These are phyloP conservation scores for Panurus biarmicus DNA, from an alignment of 2,113 vertebrate genomes.

Conservation along the genomic window DNA sequence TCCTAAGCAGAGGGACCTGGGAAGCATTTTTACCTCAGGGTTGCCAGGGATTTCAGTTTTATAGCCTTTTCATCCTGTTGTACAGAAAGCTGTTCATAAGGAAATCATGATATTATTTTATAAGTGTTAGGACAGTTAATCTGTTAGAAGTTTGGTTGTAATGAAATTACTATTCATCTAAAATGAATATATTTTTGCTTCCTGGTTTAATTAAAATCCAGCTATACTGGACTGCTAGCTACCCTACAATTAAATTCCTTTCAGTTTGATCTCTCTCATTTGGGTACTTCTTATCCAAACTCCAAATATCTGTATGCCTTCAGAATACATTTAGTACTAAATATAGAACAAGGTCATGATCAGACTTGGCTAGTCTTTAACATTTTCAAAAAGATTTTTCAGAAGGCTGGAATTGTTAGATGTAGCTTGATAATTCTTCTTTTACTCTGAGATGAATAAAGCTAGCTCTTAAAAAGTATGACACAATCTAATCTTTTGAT, in stretches of 20 bases:
- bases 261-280: neutral
- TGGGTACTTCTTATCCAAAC: neutral
- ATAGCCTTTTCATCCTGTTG: neutral
- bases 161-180: neutral
- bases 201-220: neutral
- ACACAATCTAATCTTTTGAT: conserved; percentile 53
- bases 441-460: conserved; percentile 52
- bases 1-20: neutral
- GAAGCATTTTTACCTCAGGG: neutral
- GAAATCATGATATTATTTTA: neutral
- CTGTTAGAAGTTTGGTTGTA: neutral
- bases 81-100: neutral
- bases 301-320: neutral
- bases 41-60: neutral
- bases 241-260: neutral
- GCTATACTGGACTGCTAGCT: neutral
- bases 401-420: conserved; percentile 2
- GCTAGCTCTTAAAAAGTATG: conserved; percentile 22
- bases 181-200: neutral
- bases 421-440: conserved; percentile 57
- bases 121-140: neutral
- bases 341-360: neutral
- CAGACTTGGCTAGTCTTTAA: neutral
- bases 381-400: neutral
- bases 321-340: neutral